Conservation (phyloP, 2,797 vertebrate genomes). For the Esox masquinongy region DNA sequence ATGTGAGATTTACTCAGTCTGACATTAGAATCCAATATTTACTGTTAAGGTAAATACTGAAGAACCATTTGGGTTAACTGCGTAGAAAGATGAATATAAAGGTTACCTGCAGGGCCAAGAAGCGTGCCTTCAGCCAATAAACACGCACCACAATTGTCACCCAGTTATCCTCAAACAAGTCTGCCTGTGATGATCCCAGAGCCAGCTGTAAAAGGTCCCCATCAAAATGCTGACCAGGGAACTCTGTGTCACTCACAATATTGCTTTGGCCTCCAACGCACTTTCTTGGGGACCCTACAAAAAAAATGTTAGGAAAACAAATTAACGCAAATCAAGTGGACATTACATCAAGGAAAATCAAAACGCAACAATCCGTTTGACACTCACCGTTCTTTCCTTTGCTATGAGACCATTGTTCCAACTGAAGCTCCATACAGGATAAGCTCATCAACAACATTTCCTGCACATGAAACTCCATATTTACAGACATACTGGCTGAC, state of each 20-base stretch:
- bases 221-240: constrained; percentile 87
- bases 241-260: constrained; percentile 80
- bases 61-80: not conserved
- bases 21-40: not conserved
- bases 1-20: not conserved
- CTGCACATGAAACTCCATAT: constrained; percentile 62
- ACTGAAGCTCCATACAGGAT: constrained; percentile 93
- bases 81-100: not conserved
- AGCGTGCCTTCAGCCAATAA: constrained; percentile 95
- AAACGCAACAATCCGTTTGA: not conserved
- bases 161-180: constrained; percentile 89
- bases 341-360: not conserved
- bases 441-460: constrained; percentile 95
- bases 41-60: not conserved
- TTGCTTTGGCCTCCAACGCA: constrained; percentile 58
- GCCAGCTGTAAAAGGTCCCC: constrained; percentile 88
- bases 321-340: not conserved
- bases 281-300: constrained; percentile 80
- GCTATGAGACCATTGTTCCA: constrained; percentile 90
- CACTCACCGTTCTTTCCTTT: constrained; percentile 87
- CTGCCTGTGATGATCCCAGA: constrained; percentile 89
- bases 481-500: not conserved
- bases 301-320: constrained; percentile 9
- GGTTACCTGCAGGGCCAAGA: constrained; percentile 87
- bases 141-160: constrained; percentile 88